Base-by-base conservation (phyloP, 2,888 invertebrate genomes). In the Drosophila pseudotakahashii region DNA sequence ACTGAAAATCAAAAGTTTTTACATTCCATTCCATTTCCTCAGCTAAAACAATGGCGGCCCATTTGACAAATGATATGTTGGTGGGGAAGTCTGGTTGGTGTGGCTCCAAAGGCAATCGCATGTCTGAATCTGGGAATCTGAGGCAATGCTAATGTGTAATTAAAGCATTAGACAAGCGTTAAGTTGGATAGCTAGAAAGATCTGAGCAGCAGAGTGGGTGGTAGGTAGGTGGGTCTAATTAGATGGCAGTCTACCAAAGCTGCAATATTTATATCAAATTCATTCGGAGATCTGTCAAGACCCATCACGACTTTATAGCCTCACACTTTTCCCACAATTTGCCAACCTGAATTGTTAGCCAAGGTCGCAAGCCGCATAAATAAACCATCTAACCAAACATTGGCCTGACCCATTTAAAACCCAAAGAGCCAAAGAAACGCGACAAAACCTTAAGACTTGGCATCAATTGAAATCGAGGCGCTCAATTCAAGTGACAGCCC, bases 401-500 rank as follows among this genome's bases (percentile, higher is more conserved):
- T 53, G 53, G 58, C 64, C 39, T 76, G 81, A 77, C 81, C 86
- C 86, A 82, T 79, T 55, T 85, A 71, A 16, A 23, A 26, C 6
- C 26, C 5, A 26, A 26, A 26, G 26, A 26, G n/a, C 30, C 30
- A 54, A 23, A 61, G 19, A 63, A 34, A 69, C 41, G 59, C 66
- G 67, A 73, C 72, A 72, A 72, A 58, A 37, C 64, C 58, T 53
- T 70, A 70, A 77, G 70, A 48, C 54, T 51, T 32, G 30, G 73
- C 81, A 60, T 83, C 78, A 60, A 83, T 83, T 80, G 83, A 75
- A 80, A 73, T 80, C 59, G 81, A 86, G 78, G 53, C 73, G 72
- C 77, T 67, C 76, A 76, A 60, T 69, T 84, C 68, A 76, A 81
- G 76, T 81, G 84, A 87, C 88, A 81, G 79, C 70, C 81, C 87